A percentile compares a stretch with the other conserved stretches of the same genome.
Evolutionary conservation across 2,888 invertebrate genomes (phyloP).

Genomic region (Branchipolynoe longqiensis): DNA sequence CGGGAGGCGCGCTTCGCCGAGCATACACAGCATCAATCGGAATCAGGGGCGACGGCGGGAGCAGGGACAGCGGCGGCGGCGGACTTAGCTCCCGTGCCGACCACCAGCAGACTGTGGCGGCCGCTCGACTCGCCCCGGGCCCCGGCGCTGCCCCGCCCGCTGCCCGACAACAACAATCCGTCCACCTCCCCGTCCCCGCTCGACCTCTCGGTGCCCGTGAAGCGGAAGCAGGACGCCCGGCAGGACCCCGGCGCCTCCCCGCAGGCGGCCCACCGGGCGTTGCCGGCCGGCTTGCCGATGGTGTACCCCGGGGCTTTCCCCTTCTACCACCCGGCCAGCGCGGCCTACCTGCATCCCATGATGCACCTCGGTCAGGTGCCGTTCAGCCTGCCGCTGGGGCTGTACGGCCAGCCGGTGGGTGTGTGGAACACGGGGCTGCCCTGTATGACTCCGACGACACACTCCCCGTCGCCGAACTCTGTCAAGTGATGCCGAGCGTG

Average conservation of each 20-base stretch:
- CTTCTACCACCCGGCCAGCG: constrained; percentile 3
- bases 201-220: constrained; percentile 6
- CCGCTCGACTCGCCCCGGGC: neutral
- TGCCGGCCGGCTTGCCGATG: constrained; percentile 10
- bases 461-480: constrained; percentile 2
- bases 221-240: neutral
- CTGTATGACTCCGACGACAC: neutral
- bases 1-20: too few relatives aligned
- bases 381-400: constrained; percentile 6
- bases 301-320: constrained; percentile 16
- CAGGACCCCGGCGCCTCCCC: neutral
- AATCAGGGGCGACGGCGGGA: too few relatives aligned
- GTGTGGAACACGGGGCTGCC: neutral
- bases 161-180: neutral
- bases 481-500: constrained; percentile 15
- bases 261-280: neutral
- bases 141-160: neutral
- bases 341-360: neutral
- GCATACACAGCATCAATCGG: too few relatives aligned
- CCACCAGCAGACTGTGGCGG: neutral
- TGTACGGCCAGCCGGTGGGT: neutral
- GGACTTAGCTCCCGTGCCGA: too few relatives aligned
- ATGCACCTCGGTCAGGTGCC: neutral
- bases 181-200: neutral
- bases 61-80: too few relatives aligned